Evolutionary conservation across 2,113 vertebrate genomes (phyloP).

Genomic region (Eublepharis macularius): DNA sequence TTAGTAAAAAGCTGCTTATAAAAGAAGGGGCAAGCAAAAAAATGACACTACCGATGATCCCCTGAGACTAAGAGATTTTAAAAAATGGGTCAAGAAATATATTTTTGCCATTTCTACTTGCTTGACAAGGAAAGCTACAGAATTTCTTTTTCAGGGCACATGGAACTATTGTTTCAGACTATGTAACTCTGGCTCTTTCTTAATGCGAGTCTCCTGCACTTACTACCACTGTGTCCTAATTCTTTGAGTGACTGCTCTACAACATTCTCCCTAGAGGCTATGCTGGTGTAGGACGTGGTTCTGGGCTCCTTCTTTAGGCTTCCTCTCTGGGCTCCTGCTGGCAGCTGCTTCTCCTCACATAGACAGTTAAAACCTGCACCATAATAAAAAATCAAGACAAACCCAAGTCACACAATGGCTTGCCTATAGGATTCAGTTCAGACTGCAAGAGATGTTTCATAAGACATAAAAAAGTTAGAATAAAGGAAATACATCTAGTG

Average conservation of each 20-base stretch:
- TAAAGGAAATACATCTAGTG: neutral
- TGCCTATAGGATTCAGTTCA: neutral
- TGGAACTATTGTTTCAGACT: neutral
- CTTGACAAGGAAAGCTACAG: neutral
- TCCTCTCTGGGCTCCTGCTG: conserved; percentile 25
- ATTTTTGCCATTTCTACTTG: neutral
- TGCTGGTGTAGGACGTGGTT: conserved; percentile 10
- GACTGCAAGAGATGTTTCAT: too few relatives aligned
- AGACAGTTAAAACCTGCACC: conserved; percentile 34
- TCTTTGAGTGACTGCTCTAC: conserved; percentile 9
- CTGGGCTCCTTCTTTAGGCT: conserved; percentile 13
- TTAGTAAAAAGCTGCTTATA: neutral
- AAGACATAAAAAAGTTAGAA: neutral
- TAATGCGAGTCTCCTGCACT: conserved; percentile 2
- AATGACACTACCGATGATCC: neutral
- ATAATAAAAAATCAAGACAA: conserved; percentile 20
- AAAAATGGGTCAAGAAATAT: neutral
- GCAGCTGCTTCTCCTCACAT: conserved; percentile 15
- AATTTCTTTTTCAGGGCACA: neutral
- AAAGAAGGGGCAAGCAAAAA: neutral
- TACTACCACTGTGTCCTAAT: conserved; percentile 24
- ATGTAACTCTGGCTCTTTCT: neutral
- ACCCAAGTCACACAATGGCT: neutral
- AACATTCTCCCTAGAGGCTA: conserved; percentile 24
- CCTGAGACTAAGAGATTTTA: neutral